These are phyloP conservation scores for Thalassoma bifasciatum DNA, from an alignment of 2,113 vertebrate species.

Conservation along the genomic window DNA sequence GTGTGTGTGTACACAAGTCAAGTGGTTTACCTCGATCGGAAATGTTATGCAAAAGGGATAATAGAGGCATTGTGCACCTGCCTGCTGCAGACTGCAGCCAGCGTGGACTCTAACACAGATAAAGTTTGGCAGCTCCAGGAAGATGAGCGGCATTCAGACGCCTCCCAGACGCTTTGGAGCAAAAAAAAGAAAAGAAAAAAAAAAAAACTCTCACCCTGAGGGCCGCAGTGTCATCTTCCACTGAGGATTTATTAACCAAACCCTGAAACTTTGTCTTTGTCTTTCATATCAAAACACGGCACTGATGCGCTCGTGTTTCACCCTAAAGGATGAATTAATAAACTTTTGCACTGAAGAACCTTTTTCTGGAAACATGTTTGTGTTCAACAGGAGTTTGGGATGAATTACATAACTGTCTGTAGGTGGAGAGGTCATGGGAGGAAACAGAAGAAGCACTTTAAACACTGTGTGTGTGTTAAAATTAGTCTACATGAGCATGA, in stretches of 20 bases:
- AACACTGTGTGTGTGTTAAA: background rate
- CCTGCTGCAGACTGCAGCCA: constrained; percentile 45
- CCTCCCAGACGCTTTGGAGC: constrained; percentile 49
- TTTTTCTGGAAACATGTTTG: constrained; percentile 3
- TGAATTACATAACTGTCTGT: constrained; percentile 56
- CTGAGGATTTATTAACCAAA: constrained; percentile 48
- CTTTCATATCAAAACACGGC: constrained; percentile 21
- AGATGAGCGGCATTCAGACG: constrained; percentile 68
- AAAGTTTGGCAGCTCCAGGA: constrained; percentile 67
- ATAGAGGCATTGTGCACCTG: constrained; percentile 77
- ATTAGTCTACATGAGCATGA: background rate
- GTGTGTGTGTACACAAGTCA: constrained; percentile 46
- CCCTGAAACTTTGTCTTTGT: constrained; percentile 16
- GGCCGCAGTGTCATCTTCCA: constrained; percentile 58
- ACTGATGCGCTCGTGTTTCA: constrained; percentile 25
- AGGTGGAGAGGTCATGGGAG: constrained; percentile 27
- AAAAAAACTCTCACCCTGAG: constrained; percentile 2
- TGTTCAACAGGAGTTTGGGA: constrained; percentile 17
- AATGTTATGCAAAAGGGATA: constrained; percentile 68
- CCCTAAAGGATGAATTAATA: background rate
- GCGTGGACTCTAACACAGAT: constrained; percentile 70
- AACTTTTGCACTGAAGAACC: constrained; percentile 3
- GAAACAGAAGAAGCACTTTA: background rate
- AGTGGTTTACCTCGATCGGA: constrained; percentile 68
- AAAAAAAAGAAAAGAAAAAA: background rate